Base-by-base conservation (phyloP, 1,140 invertebrate genomes). In the Atopsyche davidsoni region DNA sequence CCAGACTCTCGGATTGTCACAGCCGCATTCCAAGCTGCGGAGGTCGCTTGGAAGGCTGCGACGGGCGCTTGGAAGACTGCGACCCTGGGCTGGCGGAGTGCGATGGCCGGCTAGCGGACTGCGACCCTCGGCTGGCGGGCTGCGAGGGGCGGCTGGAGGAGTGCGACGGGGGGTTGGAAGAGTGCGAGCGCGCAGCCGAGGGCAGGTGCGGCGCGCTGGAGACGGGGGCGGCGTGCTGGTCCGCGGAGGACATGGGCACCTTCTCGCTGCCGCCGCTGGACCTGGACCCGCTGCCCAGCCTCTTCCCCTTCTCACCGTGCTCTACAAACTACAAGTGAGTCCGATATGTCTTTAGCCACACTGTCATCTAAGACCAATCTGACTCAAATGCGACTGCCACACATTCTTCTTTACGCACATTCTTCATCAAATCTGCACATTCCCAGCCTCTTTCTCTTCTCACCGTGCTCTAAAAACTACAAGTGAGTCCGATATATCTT, bases 171-270 rank as follows among this genome's bases (percentile, higher is more conserved):
- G 44, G 25, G 14, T 51, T 42, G 23, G 46, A 46, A 18, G 48
- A 46, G 32, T 46, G 54, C 62, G n/a, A n/a, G n/a, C 62, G 24
- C 65, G 68, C 59, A 64, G 68, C 44, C 62, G 64, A 35, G 23
- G 61, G 49, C 22, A 21, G 2, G 16, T 40, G 23, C n/a, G 60
- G 65, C n/a, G 63, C 36, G n/a, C 48, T 60, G 31, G 41, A 44
- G 9, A 21, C 32, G 25, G 65, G 64, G 53, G 62, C 45, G 9
- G 62, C 61, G 61, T 80, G 76, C 58, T 85, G 83, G 79, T 77
- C 79, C 59, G 70, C 75, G 25, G 85, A 87, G 66, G 86, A 88
- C 60, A 87, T 88, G 85, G 84, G 82, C 21, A 85, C 85, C 16
- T 88, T 89, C 67, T 83, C 85, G 1, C 63, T 88, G 36, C 81